phyloP scores from a whole-genome alignment of 2,113 vertebrate species.

The Sander lucioperca region DNA sequence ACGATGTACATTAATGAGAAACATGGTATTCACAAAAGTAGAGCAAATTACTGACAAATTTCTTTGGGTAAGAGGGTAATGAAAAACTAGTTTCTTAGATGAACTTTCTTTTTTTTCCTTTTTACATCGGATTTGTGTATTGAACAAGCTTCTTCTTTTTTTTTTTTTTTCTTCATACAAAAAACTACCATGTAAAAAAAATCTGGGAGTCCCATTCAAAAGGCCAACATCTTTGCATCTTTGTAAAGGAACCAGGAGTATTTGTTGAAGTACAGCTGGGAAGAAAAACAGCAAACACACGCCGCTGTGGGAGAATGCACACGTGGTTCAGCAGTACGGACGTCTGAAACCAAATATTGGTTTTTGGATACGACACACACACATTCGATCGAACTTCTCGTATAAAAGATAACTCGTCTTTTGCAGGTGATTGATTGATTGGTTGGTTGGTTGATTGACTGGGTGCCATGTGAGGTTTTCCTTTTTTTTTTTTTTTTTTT shows the following conservation, averaged over 20 bases:
- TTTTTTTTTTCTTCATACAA: constrained; percentile 81
- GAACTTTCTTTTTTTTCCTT: constrained; percentile 66
- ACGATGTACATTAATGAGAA: constrained; percentile 85
- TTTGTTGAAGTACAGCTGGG: constrained; percentile 36
- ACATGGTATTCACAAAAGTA: constrained; percentile 85
- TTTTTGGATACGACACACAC: constrained; percentile 64
- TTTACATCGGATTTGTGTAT: constrained; percentile 82
- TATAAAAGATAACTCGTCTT: constrained; percentile 67
- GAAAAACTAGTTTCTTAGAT: constrained; percentile 74
- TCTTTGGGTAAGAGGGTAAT: constrained; percentile 91
- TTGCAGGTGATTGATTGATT: constrained; percentile 53
- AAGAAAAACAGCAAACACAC: constrained; percentile 38
- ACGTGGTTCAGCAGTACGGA: constrained; percentile 53
- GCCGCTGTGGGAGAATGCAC: constrained; percentile 36
- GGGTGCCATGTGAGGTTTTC: constrained; percentile 28
- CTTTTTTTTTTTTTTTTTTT: not conserved
- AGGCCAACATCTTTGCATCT: constrained; percentile 72
- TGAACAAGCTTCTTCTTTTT: constrained; percentile 77
- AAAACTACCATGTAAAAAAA: constrained; percentile 74
- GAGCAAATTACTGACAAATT: constrained; percentile 81
- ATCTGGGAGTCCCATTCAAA: constrained; percentile 77
- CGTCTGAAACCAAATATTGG: constrained; percentile 65
- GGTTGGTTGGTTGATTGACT: constrained; percentile 31
- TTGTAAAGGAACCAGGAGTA: constrained; percentile 51
- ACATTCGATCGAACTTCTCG: constrained; percentile 44